Evolutionary conservation across 2,113 vertebrate genomes (phyloP), one percentile per base, ranked within the genome.

Genomic region (Anoplopoma fimbria): DNA sequence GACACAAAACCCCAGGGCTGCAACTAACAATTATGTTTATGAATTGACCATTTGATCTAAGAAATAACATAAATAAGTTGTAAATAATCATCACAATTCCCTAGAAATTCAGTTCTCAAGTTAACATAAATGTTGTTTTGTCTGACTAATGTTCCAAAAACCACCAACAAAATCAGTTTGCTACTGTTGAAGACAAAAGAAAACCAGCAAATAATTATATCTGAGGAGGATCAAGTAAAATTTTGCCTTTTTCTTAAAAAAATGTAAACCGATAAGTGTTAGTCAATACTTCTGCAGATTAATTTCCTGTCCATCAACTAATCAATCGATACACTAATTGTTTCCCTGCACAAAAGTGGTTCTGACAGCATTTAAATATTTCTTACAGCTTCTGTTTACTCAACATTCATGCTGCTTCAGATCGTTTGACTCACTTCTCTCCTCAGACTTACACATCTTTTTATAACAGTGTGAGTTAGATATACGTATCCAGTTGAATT

Each of bases 381-480:
- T n/a, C 19, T 29, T 9, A 36, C 21, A 17, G 61, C 14, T 15
- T 82, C 29, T 67, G 51, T 82, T 72, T 29, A 62, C 1, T 64
- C 0, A 4, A 33, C 47, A 62, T 47, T 79, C 13, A 60, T 72
- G 61, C 61, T 72, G 55, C 76, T 83, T 72, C 36, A 33, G 10
- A 29, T 71, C 31, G 12, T 62, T 74, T 29, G 4, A 31, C 53
- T 49, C 73, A 31, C 33, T 21, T 64, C 21, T 79, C 68, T 62
- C 42, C 51, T 75, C 42, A 64, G 64, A 68, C 6, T 29, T 51
- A 53, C 23, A 23, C 33, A 29, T 31, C 13, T 69, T 85, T 78
- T 68, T 27, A 78, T 65, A 33, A 42, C 27, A 38, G 49, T 70
- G 45, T 64, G 15, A 60, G 31, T 27, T 57, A 57, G 25, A 57